Conservation (phyloP, 2,113 vertebrate species). For the Sprattus sprattus region DNA sequence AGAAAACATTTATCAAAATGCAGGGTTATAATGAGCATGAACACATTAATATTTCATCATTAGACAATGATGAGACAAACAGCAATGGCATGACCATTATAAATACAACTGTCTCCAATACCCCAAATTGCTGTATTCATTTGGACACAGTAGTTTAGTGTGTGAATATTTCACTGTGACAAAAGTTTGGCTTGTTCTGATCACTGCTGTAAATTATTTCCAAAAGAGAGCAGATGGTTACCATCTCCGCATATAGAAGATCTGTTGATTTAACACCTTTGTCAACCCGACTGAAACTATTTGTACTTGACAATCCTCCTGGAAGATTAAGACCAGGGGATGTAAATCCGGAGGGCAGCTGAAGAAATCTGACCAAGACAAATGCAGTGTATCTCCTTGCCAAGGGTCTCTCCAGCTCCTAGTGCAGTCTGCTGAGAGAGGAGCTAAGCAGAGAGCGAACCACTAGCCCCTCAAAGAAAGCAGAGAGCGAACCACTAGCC, state of each 20-base stretch:
- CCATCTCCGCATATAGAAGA: neutral
- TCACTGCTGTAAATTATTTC: neutral
- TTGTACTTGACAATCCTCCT: neutral
- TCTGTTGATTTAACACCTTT: neutral
- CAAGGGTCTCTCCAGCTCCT: neutral
- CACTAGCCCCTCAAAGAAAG: too few species aligned
- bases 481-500: too few species aligned
- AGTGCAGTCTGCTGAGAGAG: neutral
- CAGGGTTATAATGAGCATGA: neutral
- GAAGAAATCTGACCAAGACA: neutral
- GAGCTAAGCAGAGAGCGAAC: too few species aligned
- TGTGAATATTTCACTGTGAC: neutral
- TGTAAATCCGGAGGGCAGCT: neutral
- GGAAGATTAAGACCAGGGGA: neutral
- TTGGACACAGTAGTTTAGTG: neutral
- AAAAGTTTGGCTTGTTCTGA: neutral
- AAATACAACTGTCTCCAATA: neutral
- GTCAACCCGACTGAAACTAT: neutral
- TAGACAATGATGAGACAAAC: neutral
- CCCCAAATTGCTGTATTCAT: neutral
- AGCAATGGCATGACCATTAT: neutral
- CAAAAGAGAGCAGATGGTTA: neutral
- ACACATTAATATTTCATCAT: neutral
- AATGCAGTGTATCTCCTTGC: neutral
- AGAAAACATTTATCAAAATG: neutral